Conservation (phyloP, 1,140 invertebrate genomes). For the Diabrotica undecimpunctata region DNA sequence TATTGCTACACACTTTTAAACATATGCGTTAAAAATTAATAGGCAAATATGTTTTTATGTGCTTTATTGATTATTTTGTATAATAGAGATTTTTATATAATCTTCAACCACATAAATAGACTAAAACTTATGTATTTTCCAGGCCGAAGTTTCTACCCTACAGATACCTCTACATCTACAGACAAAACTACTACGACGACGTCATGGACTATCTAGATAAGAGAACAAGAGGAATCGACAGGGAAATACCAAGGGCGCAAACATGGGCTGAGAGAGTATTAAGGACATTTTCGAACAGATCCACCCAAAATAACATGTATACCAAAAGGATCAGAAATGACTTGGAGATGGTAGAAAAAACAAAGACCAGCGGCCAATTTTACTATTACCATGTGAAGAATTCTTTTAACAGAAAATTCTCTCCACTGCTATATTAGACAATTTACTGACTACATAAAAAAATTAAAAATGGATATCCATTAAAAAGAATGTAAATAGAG, state of each 20-base stretch:
- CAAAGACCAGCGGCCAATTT: conserved; percentile 37
- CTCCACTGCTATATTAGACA: conserved; percentile 6
- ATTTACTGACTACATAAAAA: no score
- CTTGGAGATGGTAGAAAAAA: conserved; percentile 38
- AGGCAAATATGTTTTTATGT: no score
- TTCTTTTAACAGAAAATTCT: conserved; percentile 35
- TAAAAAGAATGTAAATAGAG: no score
- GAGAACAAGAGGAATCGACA: conserved; percentile 61
- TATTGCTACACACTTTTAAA: no score
- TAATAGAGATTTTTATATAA: no score
- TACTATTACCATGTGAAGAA: conserved; percentile 42
- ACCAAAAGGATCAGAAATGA: conserved; percentile 31
- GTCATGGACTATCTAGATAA: conserved; percentile 77
- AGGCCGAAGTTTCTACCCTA: conserved; percentile 76
- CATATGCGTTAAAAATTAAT: no score
- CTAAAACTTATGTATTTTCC: conserved; percentile 35
- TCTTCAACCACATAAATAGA: no score
- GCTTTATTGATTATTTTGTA: no score
- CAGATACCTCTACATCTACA: conserved; percentile 76
- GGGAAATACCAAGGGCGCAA: conserved; percentile 69
- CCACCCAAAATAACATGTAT: conserved; percentile 36
- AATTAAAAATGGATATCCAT: no score
- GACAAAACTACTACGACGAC: conserved; percentile 80
- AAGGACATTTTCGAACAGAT: conserved; percentile 60
- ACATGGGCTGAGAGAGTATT: conserved; percentile 78